A percentile compares a stretch with the other conserved stretches of the same genome.
phyloP scores from a whole-genome alignment of 2,888 invertebrate species.

The Dimorphilus gyrociliatus region DNA sequence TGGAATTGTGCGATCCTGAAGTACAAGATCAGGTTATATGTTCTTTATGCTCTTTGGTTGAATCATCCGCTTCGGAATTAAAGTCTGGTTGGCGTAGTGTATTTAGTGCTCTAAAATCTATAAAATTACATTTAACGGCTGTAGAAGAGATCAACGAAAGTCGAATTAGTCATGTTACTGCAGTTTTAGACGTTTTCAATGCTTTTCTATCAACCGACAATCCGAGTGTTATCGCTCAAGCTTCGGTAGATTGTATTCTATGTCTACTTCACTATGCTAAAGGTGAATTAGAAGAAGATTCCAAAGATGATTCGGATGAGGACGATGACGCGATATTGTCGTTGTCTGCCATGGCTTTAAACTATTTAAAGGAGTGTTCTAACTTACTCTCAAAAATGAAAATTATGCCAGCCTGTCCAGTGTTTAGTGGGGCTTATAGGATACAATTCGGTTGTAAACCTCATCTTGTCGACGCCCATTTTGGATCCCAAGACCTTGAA shows the following conservation, averaged over 20 bases:
- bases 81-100: slow-evolving; percentile 88
- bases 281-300: slow-evolving; percentile 41
- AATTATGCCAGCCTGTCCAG: slow-evolving; percentile 82
- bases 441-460: slow-evolving; percentile 8
- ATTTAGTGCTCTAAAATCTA: slow-evolving; percentile 78
- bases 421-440: slow-evolving; percentile 68
- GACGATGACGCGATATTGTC: slow-evolving; percentile 12
- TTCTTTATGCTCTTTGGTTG: slow-evolving; percentile 86
- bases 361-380: slow-evolving; percentile 67
- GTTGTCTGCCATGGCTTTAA: too few species aligned
- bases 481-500: too few species aligned
- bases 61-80: slow-evolving; percentile 78
- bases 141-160: slow-evolving; percentile 33
- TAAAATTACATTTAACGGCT: slow-evolving; percentile 40
- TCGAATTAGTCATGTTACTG: slow-evolving; percentile 32
- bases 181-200: slow-evolving; percentile 64
- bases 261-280: slow-evolving; percentile 62
- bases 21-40: slow-evolving; percentile 75
- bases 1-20: slow-evolving; percentile 80
- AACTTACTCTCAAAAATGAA: slow-evolving; percentile 78
- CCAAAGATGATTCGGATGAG: slow-evolving; percentile 14
- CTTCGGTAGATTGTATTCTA: slow-evolving; percentile 77
- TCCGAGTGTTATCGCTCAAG: slow-evolving; percentile 77
- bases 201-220: slow-evolving; percentile 75
- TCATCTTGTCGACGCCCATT: too few species aligned